Evolutionary conservation across 2,888 invertebrate species (phyloP).

Genomic region (Eumerus sabulonum): DNA sequence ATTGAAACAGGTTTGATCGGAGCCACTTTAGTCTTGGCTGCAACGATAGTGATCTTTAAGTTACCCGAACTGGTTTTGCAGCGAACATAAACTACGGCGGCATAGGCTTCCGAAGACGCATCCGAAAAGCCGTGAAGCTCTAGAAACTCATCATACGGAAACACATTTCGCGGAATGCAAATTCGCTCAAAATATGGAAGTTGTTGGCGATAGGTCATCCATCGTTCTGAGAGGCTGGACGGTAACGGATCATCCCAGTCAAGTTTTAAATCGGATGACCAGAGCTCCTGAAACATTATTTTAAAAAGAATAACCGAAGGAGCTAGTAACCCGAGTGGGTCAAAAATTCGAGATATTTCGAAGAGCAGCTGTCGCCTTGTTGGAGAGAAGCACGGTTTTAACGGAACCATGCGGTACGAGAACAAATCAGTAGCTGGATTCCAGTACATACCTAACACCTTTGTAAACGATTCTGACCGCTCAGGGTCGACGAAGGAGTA

Average conservation of each 20-base stretch:
- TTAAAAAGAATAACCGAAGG: conserved; percentile 55
- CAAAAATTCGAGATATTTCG: conserved; percentile 31
- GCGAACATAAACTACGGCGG: conserved; percentile 23
- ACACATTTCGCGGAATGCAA: conserved; percentile 1
- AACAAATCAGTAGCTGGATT: not conserved
- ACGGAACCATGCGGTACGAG: not conserved
- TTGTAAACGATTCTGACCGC: not conserved
- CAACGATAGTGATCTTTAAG: not conserved
- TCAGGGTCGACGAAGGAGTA: not conserved
- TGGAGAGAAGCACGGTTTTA: not conserved
- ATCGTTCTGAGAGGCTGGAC: not conserved
- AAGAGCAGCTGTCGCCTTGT: conserved; percentile 9
- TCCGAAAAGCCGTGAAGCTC: conserved; percentile 28
- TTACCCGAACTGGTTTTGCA: not conserved
- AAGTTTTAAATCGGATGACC: conserved; percentile 35
- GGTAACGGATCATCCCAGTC: conserved; percentile 51
- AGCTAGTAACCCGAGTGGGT: conserved; percentile 50
- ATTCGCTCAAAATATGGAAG: conserved; percentile 11
- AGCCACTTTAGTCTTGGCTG: conserved; percentile 5
- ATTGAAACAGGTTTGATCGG: conserved; percentile 32
- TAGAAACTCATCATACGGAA: too few species aligned
- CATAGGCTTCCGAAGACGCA: conserved; percentile 10
- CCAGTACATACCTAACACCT: not conserved
- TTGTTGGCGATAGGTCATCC: conserved; percentile 1
- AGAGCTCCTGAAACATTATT: conserved; percentile 52